phyloP scores from a whole-genome alignment of 2,113 vertebrate genomes.

The Sylvia atricapilla region DNA sequence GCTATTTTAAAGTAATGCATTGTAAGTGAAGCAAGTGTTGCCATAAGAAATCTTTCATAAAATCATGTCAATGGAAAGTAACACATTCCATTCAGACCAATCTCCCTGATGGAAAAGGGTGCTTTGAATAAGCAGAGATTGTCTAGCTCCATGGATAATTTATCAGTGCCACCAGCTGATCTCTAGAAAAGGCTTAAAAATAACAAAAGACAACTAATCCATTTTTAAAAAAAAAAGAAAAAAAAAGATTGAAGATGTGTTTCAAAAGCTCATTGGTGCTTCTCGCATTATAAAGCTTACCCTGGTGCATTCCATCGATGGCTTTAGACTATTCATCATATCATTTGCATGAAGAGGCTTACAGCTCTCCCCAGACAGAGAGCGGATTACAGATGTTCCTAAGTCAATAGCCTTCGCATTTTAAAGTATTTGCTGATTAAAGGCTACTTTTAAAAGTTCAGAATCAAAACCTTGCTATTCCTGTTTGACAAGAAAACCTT shows the following conservation, averaged over 20 bases:
- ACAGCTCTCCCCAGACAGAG: slow-evolving; percentile 44
- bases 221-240: background rate
- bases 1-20: background rate
- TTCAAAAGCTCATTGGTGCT: slow-evolving; percentile 36
- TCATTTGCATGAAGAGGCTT: slow-evolving; percentile 55
- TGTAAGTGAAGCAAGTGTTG: background rate
- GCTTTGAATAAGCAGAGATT: slow-evolving; percentile 52
- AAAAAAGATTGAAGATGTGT: background rate
- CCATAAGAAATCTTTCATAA: slow-evolving; percentile 43
- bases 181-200: slow-evolving; percentile 50
- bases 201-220: slow-evolving; percentile 58
- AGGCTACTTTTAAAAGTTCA: slow-evolving; percentile 39
- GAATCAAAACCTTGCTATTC: slow-evolving; percentile 32
- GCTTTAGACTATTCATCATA: slow-evolving; percentile 41
- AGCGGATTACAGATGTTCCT: slow-evolving; percentile 32
- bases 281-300: slow-evolving; percentile 24
- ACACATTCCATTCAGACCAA: slow-evolving; percentile 28
- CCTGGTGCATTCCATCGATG: slow-evolving; percentile 14
- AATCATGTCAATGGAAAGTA: slow-evolving; percentile 19
- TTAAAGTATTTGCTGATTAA: slow-evolving; percentile 53
- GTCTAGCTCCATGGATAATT: slow-evolving; percentile 57
- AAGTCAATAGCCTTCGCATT: slow-evolving; percentile 42
- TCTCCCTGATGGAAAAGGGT: slow-evolving; percentile 27
- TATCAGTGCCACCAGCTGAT: slow-evolving; percentile 64
- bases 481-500: slow-evolving; percentile 24